Conservation (phyloP, 2,113 vertebrate genomes). For the Chrysochloris asiatica region DNA sequence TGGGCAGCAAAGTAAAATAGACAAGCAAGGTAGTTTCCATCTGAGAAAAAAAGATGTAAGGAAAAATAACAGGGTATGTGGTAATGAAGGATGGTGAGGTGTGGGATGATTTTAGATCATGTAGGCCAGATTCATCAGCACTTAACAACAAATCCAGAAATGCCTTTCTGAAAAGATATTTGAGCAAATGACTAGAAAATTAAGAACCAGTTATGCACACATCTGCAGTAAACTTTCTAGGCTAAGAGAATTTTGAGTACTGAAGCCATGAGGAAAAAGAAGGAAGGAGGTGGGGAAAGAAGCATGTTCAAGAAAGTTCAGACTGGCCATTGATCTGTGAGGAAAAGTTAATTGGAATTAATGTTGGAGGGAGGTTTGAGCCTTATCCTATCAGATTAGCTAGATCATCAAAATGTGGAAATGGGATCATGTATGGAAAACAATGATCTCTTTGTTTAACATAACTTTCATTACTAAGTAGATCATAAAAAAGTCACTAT, state of each 20-base stretch:
- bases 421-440: neutral
- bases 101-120: neutral
- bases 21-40: neutral
- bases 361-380: neutral
- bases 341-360: rapidly evolving
- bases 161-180: neutral
- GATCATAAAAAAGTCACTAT: neutral
- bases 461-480: neutral
- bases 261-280: neutral
- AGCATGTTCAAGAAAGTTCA: neutral
- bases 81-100: neutral
- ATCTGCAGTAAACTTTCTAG: neutral
- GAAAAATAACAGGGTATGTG: neutral
- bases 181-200: neutral
- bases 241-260: neutral
- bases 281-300: neutral
- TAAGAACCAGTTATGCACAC: neutral
- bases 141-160: slow-evolving; percentile 4
- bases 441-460: neutral
- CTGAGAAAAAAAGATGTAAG: neutral
- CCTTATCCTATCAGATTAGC: neutral
- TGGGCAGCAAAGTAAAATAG: neutral
- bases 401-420: no score
- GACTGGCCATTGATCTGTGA: neutral
- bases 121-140: no score